Percentiles rank a stretch among this genome's conserved stretches.
Evolutionary conservation across 1,140 invertebrate species (phyloP).

Genomic region (Scylla paramamosain): DNA sequence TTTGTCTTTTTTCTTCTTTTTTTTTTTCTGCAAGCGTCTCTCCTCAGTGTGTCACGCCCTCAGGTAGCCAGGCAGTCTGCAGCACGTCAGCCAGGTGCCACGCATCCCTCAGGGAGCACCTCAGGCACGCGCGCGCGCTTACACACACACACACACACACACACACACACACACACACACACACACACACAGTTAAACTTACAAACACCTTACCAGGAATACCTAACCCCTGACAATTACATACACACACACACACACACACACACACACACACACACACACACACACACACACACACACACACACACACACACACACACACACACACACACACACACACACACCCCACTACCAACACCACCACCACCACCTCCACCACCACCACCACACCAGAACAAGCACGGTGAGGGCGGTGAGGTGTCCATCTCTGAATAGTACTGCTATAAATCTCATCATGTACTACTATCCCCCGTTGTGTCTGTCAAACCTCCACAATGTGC

Average conservation of each 20-base stretch:
- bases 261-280: slow-evolving; percentile 40
- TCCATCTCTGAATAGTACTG: too few species aligned
- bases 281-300: neutral
- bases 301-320: slow-evolving; percentile 39
- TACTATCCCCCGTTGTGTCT: neutral
- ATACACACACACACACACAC: slow-evolving; percentile 40
- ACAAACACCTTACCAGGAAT: neutral
- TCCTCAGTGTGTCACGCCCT: too few species aligned
- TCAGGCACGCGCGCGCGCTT: neutral
- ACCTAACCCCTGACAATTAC: neutral
- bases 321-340: neutral
- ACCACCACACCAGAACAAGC: neutral
- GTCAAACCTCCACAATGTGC: slow-evolving; percentile 17
- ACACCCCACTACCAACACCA: neutral
- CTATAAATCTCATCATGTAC: too few species aligned
- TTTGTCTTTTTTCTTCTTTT: neutral
- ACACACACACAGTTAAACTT: slow-evolving; percentile 40
- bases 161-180: slow-evolving; percentile 44
- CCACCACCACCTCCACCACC: neutral
- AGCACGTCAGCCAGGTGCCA: neutral
- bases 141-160: slow-evolving; percentile 50
- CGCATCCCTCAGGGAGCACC: too few species aligned
- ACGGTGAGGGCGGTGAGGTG: too few species aligned
- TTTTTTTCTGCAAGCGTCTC: neutral
- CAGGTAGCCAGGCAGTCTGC: too few species aligned